These are phyloP conservation scores for Aleiodes testaceus DNA, from an alignment of 2,888 invertebrate species.

Conservation along the genomic window DNA sequence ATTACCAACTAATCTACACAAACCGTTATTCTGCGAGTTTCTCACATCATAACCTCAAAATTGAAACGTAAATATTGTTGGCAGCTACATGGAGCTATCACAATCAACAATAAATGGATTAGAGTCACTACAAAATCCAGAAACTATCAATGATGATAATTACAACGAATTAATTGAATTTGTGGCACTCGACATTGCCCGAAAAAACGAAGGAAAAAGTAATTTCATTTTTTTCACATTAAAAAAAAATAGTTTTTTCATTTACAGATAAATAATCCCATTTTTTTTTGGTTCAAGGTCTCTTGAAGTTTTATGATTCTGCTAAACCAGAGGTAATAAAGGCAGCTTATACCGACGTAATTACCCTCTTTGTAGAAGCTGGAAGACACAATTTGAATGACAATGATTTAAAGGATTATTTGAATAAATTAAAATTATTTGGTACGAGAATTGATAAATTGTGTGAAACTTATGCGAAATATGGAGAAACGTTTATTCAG, in stretches of 20 bases:
- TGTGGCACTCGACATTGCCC: background rate
- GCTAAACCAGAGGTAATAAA: slow-evolving; percentile 60
- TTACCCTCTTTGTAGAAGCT: slow-evolving; percentile 62
- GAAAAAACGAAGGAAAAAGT: slow-evolving; percentile 13
- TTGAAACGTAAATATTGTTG: background rate
- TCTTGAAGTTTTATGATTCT: slow-evolving; percentile 6
- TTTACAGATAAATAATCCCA: no score
- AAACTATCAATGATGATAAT: background rate
- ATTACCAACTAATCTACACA: no score
- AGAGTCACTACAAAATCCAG: background rate
- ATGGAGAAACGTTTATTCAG: slow-evolving; percentile 58
- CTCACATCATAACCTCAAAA: background rate
- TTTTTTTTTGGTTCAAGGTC: background rate
- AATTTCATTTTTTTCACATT: background rate
- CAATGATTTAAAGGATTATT: slow-evolving; percentile 56
- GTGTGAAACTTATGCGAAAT: slow-evolving; percentile 57
- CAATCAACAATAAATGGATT: background rate
- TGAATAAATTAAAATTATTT: slow-evolving; percentile 54
- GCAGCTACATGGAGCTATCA: background rate
- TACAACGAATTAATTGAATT: slow-evolving; percentile 3
- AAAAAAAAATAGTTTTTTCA: background rate
- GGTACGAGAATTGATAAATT: slow-evolving; percentile 59
- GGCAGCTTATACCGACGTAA: slow-evolving; percentile 59
- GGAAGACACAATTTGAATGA: slow-evolving; percentile 60
- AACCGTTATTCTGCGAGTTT: no score